Evolutionary conservation across 2,797 vertebrate species (phyloP).

Genomic region (Danio aesculapii): DNA sequence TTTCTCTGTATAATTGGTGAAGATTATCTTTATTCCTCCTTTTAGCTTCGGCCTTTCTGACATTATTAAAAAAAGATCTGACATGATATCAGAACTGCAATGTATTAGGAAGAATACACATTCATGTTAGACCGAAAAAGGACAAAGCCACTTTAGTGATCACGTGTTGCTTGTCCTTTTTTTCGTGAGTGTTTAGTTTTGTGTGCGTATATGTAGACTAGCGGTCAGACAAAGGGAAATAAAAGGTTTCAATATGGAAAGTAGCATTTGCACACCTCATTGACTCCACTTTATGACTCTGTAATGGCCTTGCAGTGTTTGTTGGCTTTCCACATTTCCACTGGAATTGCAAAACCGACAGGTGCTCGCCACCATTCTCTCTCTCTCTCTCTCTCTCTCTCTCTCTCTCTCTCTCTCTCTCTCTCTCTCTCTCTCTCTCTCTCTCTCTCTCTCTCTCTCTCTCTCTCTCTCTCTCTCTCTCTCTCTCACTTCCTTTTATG

Average conservation of each 20-base stretch:
- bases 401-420: conserved; percentile 46
- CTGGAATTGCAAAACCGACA: conserved; percentile 60
- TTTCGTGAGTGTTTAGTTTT: conserved; percentile 20
- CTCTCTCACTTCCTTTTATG: conserved; percentile 52
- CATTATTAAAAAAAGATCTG: neutral
- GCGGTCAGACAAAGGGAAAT: conserved; percentile 64
- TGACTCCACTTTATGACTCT: conserved; percentile 74
- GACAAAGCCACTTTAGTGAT: conserved; percentile 17
- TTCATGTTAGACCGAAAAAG: conserved; percentile 12
- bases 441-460: conserved; percentile 38
- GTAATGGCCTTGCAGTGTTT: conserved; percentile 68
- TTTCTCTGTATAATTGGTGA: neutral
- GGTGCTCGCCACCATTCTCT: conserved; percentile 54
- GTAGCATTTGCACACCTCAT: conserved; percentile 72
- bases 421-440: conserved; percentile 51
- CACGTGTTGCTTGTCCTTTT: neutral
- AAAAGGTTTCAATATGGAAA: conserved; percentile 73
- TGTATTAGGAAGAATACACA: neutral
- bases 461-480: conserved; percentile 50
- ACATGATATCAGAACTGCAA: too few relatives aligned
- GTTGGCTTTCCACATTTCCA: conserved; percentile 75
- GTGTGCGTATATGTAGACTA: conserved; percentile 48
- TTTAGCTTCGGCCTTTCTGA: neutral
- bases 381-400: conserved; percentile 52
- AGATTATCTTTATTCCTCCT: neutral